phyloP scores from a whole-genome alignment of 1,140 invertebrate species.

The Drosophila watanabei region DNA sequence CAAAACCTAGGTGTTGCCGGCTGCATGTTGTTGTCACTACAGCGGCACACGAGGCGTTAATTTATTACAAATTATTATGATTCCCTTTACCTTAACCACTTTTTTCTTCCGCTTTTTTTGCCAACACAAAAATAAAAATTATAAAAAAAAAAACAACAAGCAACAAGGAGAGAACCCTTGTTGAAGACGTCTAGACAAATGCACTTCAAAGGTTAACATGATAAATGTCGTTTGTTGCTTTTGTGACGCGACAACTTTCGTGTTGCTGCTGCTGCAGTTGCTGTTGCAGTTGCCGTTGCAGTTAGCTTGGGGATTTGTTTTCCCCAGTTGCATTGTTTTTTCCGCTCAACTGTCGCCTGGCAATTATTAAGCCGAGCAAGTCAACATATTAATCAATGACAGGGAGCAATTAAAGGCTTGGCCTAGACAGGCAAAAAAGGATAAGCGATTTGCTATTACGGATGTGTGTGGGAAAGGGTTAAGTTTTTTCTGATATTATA shows the following conservation, averaged over 20 bases:
- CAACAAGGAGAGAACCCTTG: constrained; percentile 58
- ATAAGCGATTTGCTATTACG: not conserved
- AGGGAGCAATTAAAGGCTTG: constrained; percentile 60
- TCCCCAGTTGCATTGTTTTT: constrained; percentile 41
- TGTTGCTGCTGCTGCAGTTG: constrained; percentile 66
- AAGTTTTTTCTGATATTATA: not conserved
- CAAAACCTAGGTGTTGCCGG: constrained; percentile 55
- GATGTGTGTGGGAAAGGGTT: not conserved
- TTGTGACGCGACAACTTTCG: constrained; percentile 76
- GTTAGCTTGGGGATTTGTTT: constrained; percentile 45
- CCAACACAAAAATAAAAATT: constrained; percentile 24
- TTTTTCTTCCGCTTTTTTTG: constrained; percentile 46
- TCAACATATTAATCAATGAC: constrained; percentile 81
- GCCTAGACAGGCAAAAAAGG: constrained; percentile 16
- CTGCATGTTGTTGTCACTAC: constrained; percentile 44
- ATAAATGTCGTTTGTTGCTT: constrained; percentile 82
- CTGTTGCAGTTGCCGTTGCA: constrained; percentile 54
- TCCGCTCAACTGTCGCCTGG: constrained; percentile 32
- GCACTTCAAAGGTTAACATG: constrained; percentile 84
- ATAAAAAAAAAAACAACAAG: constrained; percentile 32
- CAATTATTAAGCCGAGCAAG: constrained; percentile 70
- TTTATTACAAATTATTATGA: constrained; percentile 85
- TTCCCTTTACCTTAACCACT: constrained; percentile 28
- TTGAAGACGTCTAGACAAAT: constrained; percentile 84
- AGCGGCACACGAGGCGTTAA: constrained; percentile 69